Conservation (phyloP, 2,797 vertebrate species). For the Cynodonichthys magdalenae region DNA sequence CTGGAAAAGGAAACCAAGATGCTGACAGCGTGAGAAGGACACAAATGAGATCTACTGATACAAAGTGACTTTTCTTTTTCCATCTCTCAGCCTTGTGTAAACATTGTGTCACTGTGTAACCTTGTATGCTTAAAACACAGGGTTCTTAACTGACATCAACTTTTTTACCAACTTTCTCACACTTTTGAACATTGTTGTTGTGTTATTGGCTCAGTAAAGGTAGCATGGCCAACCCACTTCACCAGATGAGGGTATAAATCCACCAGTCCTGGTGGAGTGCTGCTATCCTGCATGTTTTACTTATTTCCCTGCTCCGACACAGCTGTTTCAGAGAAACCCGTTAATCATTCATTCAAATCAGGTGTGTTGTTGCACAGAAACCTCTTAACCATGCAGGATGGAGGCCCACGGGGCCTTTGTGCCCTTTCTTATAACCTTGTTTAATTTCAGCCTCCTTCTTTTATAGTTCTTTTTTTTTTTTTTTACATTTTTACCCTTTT, state of each 20-base stretch:
- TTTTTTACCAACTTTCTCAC: conserved; percentile 46
- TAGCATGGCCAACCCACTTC: conserved; percentile 30
- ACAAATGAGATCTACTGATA: conserved; percentile 22
- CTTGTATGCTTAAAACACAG: conserved; percentile 32
- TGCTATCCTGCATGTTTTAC: no score
- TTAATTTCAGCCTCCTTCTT: conserved; percentile 19
- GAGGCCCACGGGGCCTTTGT: background rate
- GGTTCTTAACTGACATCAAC: conserved; percentile 23
- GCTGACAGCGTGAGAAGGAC: conserved; percentile 62
- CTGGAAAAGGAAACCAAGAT: no score
- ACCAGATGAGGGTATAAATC: background rate
- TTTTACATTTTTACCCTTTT: no score
- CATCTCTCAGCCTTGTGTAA: conserved; percentile 60
- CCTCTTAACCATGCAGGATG: no score
- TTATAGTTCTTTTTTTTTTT: background rate
- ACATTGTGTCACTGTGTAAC: conserved; percentile 40
- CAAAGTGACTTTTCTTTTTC: conserved; percentile 32
- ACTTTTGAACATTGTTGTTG: background rate
- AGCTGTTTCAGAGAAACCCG: no score
- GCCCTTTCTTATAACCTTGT: background rate
- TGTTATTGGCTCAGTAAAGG: conserved; percentile 12
- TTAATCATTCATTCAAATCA: no score
- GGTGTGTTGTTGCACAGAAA: background rate
- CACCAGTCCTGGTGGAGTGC: no score
- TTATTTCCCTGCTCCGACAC: no score